Percentiles rank a stretch among this genome's conserved stretches.
Conservation (phyloP, 2,888 invertebrate genomes). For the Meloe dianella region DNA sequence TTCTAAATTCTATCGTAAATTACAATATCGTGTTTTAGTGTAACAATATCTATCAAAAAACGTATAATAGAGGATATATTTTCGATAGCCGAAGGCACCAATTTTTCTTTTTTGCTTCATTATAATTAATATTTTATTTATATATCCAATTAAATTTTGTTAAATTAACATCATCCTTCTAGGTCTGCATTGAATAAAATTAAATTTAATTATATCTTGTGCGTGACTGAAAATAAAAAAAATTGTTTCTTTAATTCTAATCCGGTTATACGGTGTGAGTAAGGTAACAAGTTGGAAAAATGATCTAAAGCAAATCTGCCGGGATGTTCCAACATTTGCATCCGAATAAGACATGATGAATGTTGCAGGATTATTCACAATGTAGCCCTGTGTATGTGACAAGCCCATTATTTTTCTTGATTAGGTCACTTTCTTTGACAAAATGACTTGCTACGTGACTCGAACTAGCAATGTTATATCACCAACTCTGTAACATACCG, state of each 20-base stretch:
- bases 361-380: slow-evolving; percentile 44
- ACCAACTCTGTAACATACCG: neutral
- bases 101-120: neutral
- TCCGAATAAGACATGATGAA: slow-evolving; percentile 38
- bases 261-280: neutral
- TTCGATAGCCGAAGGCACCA: neutral
- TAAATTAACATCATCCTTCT: neutral
- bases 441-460: slow-evolving; percentile 55
- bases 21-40: slow-evolving; percentile 7
- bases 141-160: slow-evolving; percentile 4
- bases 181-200: neutral
- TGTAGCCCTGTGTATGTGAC: slow-evolving; percentile 48
- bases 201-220: neutral
- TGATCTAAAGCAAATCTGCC: neutral
- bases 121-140: neutral
- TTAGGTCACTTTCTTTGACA: slow-evolving; percentile 56
- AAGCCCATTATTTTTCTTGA: slow-evolving; percentile 56
- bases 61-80: neutral
- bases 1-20: slow-evolving; percentile 7
- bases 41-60: slow-evolving; percentile 7
- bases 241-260: neutral
- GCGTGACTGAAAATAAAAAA: neutral
- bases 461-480: slow-evolving; percentile 25
- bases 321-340: slow-evolving; percentile 36
- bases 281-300: neutral